These are phyloP conservation scores for Resseliella maxima DNA, from an alignment of 2,888 invertebrate genomes.

Conservation along the genomic window DNA sequence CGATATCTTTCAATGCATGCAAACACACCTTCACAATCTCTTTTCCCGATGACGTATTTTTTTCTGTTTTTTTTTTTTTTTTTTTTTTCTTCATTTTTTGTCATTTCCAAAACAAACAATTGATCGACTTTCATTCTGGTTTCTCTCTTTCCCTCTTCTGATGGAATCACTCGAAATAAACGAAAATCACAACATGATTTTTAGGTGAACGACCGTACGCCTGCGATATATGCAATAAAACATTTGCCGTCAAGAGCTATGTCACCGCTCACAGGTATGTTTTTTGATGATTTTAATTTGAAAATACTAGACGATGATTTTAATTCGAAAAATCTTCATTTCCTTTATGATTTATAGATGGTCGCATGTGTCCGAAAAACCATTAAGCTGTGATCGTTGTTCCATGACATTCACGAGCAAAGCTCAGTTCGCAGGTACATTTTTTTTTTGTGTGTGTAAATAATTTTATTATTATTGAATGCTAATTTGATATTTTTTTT, in stretches of 20 bases:
- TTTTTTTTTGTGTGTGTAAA: no score
- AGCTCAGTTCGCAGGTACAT: conserved; percentile 79
- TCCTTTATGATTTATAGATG: conserved; percentile 72
- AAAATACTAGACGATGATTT: no score
- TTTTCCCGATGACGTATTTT: not conserved
- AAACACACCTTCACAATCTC: conserved; percentile 59
- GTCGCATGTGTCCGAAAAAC: conserved; percentile 83
- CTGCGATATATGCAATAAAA: conserved; percentile 83
- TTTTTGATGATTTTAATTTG: conserved; percentile 6
- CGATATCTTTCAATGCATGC: conserved; percentile 44
- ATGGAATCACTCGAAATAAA: no score
- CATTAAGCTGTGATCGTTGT: conserved; percentile 78
- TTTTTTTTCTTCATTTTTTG: not conserved
- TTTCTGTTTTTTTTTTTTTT: not conserved
- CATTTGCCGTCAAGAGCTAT: conserved; percentile 84
- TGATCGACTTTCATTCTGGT: conserved; percentile 52
- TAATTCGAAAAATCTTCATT: no score
- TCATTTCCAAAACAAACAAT: conserved; percentile 58
- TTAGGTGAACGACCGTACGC: conserved; percentile 80
- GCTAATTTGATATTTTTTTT: no score
- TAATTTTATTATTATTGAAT: no score
- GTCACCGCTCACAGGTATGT: conserved; percentile 78
- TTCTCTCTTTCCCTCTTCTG: conserved; percentile 63
- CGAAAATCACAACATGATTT: not conserved
- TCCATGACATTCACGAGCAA: conserved; percentile 80